phyloP scores from a whole-genome alignment of 2,797 vertebrate genomes.

The Clarias laeviceps region DNA sequence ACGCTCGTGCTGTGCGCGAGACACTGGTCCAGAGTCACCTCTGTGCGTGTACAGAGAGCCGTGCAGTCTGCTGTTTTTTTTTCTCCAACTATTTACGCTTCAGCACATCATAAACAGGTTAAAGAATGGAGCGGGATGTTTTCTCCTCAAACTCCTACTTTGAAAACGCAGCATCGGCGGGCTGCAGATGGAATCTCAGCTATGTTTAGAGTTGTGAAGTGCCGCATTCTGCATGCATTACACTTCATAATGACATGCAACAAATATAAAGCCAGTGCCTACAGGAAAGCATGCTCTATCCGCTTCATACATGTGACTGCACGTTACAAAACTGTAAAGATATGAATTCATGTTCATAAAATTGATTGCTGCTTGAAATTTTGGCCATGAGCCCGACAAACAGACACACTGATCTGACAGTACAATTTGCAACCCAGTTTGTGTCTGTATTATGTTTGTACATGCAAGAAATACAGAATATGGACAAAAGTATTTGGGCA shows the following conservation, averaged over 20 bases:
- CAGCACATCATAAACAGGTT: too few relatives aligned
- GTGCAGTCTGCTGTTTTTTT: not conserved
- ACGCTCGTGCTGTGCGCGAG: slow-evolving; percentile 7
- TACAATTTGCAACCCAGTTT: not conserved
- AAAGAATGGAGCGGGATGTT: not conserved
- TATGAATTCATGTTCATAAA: not conserved
- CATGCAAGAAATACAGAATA: not conserved
- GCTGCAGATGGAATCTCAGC: slow-evolving; percentile 34
- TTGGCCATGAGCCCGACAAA: not conserved
- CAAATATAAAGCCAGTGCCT: not conserved
- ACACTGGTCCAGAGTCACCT: not conserved
- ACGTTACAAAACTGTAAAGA: not conserved
- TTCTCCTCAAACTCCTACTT: slow-evolving; percentile 19
- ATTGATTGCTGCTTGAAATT: slow-evolving; percentile 2
- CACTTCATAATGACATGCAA: slow-evolving; percentile 8
- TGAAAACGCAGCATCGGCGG: slow-evolving; percentile 23
- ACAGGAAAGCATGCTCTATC: not conserved
- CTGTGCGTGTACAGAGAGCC: not conserved
- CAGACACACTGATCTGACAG: not conserved
- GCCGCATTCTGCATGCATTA: slow-evolving; percentile 21
- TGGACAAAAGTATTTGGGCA: too few relatives aligned
- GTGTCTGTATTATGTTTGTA: not conserved
- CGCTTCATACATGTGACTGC: not conserved
- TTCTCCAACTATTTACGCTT: not conserved
- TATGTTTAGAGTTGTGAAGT: slow-evolving; percentile 20